Percentiles rank a stretch among this genome's conserved stretches.
These are phyloP conservation scores for Carpatolechia fugitivella DNA, from an alignment of 2,888 invertebrate species.

Conservation along the genomic window DNA sequence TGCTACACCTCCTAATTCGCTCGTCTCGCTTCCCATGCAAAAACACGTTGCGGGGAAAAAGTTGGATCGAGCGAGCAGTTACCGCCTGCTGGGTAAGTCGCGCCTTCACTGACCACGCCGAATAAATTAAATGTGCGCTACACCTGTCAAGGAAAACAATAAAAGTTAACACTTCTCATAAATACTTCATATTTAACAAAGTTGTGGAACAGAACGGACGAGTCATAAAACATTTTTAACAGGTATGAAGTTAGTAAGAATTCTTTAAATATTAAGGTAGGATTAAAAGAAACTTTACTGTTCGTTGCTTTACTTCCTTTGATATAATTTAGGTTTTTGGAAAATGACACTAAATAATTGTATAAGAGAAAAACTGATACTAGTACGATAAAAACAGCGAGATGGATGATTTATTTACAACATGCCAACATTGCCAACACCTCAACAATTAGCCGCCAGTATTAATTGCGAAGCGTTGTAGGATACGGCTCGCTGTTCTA, in stretches of 20 bases:
- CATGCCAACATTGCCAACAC: neutral
- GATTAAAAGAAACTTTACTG: no score
- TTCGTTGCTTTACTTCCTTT: no score
- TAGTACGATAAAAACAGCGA: no score
- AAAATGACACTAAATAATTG: no score
- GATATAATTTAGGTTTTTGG: no score
- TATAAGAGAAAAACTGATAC: no score
- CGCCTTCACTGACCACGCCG: conserved; percentile 38
- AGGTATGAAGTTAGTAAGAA: neutral
- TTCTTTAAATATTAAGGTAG: no score
- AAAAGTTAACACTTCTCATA: conserved; percentile 14
- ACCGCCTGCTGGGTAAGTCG: conserved; percentile 50
- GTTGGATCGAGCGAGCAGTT: conserved; percentile 36
- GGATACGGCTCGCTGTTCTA: neutral
- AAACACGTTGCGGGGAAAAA: conserved; percentile 48
- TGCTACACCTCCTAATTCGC: conserved; percentile 52
- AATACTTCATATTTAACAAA: conserved; percentile 9
- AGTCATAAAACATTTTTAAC: conserved; percentile 1
- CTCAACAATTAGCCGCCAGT: neutral
- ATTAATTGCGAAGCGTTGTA: neutral
- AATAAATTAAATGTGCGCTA: conserved; percentile 33
- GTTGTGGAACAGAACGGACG: neutral
- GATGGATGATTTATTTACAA: no score
- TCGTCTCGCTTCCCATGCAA: conserved; percentile 49
- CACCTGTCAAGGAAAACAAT: conserved; percentile 32